Evolutionary conservation across 2,888 invertebrate genomes (phyloP), one percentile per base, ranked within the genome.

Genomic region (Platycheirus rosarum): DNA sequence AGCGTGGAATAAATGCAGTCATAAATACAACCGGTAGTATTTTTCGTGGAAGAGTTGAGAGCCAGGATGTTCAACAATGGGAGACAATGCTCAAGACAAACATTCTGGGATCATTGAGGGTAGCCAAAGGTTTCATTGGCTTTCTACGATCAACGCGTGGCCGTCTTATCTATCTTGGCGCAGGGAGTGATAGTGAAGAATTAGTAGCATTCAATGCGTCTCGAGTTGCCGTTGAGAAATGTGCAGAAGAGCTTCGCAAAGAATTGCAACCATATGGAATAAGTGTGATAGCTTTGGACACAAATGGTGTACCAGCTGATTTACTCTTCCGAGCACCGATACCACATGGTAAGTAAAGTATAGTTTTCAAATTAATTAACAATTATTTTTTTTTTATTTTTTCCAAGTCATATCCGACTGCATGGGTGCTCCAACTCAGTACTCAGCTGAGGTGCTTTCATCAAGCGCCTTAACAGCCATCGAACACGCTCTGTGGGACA

Each of bases 1-100:
- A 96, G 91, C 95, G 95, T 88, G 96, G 96, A 93, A 90, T 90
- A 70, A 87, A 95, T 93, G 95, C 96, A 53, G 95, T 96, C 23
- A 93, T 96, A 84, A 96, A 96, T 90, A 96, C 96, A 29, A 95
- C 95, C 18, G 96, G 96, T 26, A 92, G 94, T 86, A 94, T 94
- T 73, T 94, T 94, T 73, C 93, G 94, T 9, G 95, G 96, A 16
- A 91, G 93, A 40, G 92, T 94, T 65, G 94, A 94, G 85, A 92
- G 92, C 84, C 94, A 94, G 86, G 95, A 95, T 77, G 89, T 90
- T 2, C 89, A 89, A 69, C 91, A 91, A 78, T 94, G 94, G 94
- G 94, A 94, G 86, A 92, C 93, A 14, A 93, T 94, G 92, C 89
- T 94, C 48, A 93, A 93, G 88, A 93, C 93, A 29, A 94, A 94